Conservation (phyloP, 2,113 vertebrate species). For the Zosterops hypoxanthus region DNA sequence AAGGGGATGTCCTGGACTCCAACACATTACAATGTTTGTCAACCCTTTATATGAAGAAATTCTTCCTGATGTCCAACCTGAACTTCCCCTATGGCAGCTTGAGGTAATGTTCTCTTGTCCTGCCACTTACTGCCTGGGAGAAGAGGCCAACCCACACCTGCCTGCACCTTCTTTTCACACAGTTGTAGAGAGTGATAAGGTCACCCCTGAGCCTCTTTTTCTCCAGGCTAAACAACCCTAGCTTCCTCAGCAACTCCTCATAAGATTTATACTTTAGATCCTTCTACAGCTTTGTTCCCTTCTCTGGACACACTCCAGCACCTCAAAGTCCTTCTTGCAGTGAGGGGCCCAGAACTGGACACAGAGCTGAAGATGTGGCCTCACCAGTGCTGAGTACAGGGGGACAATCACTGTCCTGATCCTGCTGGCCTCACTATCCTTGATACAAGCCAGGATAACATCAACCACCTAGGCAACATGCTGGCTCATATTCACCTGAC, state of each 20-base stretch:
- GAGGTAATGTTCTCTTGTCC: not conserved
- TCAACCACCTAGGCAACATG: not conserved
- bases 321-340: not conserved
- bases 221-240: not conserved
- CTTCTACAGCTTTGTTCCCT: not conserved
- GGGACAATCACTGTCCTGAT: too few species aligned
- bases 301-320: not conserved
- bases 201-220: not conserved
- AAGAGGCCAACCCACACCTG: accelerated
- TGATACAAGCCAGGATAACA: not conserved
- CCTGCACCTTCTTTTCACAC: not conserved
- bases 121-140: not conserved
- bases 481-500: not conserved
- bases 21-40: not conserved
- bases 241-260: not conserved
- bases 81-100: not conserved
- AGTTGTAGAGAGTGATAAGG: not conserved
- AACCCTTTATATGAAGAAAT: not conserved
- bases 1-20: too few species aligned
- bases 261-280: not conserved
- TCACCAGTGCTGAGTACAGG: not conserved
- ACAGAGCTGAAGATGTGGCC: not conserved
- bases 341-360: not conserved
- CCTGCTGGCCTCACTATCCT: not conserved
- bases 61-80: not conserved